Evolutionary conservation across 2,113 vertebrate species (phyloP).

Genomic region (Nerophis lumbriciformis): DNA sequence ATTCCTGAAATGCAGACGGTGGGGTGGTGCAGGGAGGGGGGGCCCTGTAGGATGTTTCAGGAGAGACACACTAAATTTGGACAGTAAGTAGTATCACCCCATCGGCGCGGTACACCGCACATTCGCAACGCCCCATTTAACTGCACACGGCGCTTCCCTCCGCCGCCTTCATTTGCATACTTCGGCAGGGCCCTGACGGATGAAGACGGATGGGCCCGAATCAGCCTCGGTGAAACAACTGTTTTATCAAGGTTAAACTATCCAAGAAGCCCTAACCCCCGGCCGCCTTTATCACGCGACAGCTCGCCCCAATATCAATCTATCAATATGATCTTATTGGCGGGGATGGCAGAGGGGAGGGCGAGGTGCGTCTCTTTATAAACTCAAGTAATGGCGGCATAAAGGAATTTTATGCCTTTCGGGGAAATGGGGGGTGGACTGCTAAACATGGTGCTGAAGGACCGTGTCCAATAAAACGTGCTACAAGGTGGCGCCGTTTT

Average conservation of each 20-base stretch:
- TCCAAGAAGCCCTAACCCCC: constrained; percentile 78
- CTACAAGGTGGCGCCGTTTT: constrained; percentile 50
- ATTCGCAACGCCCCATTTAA: constrained; percentile 88
- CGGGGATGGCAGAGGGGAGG: constrained; percentile 20
- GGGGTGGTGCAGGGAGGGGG: constrained; percentile 26
- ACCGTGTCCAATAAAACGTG: constrained; percentile 66
- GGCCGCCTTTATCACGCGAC: constrained; percentile 71
- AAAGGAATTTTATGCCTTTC: constrained; percentile 71
- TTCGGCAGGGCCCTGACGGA: constrained; percentile 84
- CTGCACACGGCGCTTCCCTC: constrained; percentile 78
- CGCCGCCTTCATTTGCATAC: constrained; percentile 87
- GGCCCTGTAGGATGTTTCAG: constrained; percentile 45
- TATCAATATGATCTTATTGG: constrained; percentile 75
- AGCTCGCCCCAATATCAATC: constrained; percentile 73
- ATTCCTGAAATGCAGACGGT: constrained; percentile 53
- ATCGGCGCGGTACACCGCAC: constrained; percentile 76
- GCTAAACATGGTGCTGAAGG: constrained; percentile 67
- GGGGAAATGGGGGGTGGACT: constrained; percentile 42
- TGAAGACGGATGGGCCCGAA: constrained; percentile 91
- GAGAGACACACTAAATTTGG: constrained; percentile 78
- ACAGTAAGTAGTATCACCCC: constrained; percentile 79
- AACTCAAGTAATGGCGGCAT: constrained; percentile 67
- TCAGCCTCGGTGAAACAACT: constrained; percentile 92
- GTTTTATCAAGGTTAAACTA: constrained; percentile 98
- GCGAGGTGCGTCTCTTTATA: constrained; percentile 50